Evolutionary conservation across 2,888 invertebrate genomes (phyloP), one percentile per base, ranked within the genome.

Genomic region (Catocala fraxini): DNA sequence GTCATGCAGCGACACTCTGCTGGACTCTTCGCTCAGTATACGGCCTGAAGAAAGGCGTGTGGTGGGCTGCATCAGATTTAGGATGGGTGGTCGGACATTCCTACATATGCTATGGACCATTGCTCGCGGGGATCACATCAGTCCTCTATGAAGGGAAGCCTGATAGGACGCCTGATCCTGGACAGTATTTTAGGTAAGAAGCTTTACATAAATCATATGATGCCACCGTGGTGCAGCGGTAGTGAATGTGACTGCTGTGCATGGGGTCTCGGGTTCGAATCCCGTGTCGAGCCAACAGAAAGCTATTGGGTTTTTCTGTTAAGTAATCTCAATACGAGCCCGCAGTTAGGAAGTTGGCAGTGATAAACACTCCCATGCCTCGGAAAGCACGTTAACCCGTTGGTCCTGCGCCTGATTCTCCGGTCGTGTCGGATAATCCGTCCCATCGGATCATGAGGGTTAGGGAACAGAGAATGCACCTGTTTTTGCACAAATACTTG

Each of bases 81-180:
- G 98, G 98, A 10, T 98, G 98, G 98, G 98, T 99, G 0, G 98
- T 99, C 0, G 99, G 99, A 0, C 98, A 98, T 84, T 98, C 98
- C 0, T 99, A 98, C 87, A 98, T 98, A 75, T 98, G 98, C 87
- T 99, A 99, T 79, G 99, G 97, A 0, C 99, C 99, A 0, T 91
- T 99, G 5, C 90, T 98, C 0, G 96, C 96, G 70, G 97, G 98
- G 0, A 94, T 96, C 48, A 98, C 98, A 0, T 97, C 97, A 54
- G 95, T 98, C 15, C 95, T 98, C 93, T 98, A 97, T 81, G 97
- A 99, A 89, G 99, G 99, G 3, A 99, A 99, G 85, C 99, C 99
- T 0, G 98, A 99, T 77, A 96, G 98, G 66, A 99, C 99, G 0
- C 99, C 99, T 0, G 98, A 99, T 89, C 97, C 98, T 4, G 97